Conservation (phyloP, 2,888 invertebrate species). For the Charanyca ferruginea region DNA sequence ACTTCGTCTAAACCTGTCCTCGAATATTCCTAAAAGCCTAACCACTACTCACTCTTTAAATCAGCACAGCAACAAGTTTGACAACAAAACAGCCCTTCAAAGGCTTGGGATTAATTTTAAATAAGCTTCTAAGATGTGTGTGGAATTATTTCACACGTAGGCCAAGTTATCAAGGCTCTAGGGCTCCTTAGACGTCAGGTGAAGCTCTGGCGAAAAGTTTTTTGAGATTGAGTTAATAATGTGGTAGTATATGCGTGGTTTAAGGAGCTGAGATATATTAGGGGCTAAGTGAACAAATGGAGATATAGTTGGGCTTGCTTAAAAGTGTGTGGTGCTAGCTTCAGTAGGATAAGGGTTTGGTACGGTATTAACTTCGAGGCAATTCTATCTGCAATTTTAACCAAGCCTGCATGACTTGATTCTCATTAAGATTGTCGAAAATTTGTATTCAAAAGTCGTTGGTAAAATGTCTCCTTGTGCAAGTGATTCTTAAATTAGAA, state of each 20-base stretch:
- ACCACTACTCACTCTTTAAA: conserved; percentile 16
- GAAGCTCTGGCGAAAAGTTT: conserved; percentile 12
- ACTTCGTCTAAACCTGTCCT: not conserved
- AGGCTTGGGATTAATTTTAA: conserved; percentile 53
- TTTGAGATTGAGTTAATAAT: conserved; percentile 30
- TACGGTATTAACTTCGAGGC: too few species aligned
- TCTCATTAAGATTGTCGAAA: not conserved
- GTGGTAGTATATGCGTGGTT: not conserved
- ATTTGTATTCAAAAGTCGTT: not conserved
- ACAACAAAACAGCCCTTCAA: conserved; percentile 29
- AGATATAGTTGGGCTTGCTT: not conserved
- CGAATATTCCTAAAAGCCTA: not conserved
- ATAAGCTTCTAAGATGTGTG: conserved; percentile 52
- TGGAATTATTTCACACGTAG: conserved; percentile 51
- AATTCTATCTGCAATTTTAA: not conserved
- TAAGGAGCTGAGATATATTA: not conserved
- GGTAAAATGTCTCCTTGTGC: not conserved
- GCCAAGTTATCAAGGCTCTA: conserved; percentile 44
- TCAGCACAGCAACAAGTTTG: conserved; percentile 38
- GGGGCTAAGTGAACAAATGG: not conserved
- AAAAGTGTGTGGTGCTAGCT: not conserved
- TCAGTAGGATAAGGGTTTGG: too few species aligned
- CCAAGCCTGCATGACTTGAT: not conserved
- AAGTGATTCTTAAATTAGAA: not conserved
- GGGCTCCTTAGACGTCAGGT: conserved; percentile 33